Evolutionary conservation across 2,797 vertebrate genomes (phyloP).

Genomic region (Silurus lanzhouensis): DNA sequence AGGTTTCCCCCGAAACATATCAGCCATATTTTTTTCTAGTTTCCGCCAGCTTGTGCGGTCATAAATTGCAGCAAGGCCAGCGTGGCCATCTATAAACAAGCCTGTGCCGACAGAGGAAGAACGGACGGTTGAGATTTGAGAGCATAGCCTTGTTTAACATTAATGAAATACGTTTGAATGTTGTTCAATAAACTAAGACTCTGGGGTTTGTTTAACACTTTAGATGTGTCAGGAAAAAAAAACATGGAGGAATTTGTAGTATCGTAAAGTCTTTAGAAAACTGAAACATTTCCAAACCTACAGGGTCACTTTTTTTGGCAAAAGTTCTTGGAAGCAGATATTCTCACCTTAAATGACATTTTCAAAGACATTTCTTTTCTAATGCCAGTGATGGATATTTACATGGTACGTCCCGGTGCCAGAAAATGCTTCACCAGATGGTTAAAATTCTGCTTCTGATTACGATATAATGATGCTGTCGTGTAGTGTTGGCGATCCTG

Average conservation of each 20-base stretch:
- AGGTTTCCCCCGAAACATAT: constrained; percentile 30
- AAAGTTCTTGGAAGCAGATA: constrained; percentile 21
- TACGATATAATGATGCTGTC: constrained; percentile 16
- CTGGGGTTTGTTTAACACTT: constrained; percentile 43
- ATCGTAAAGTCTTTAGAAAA: constrained; percentile 48
- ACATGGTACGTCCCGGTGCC: constrained; percentile 32
- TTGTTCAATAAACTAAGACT: constrained; percentile 28
- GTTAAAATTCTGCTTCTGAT: constrained; percentile 42
- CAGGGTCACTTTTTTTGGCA: constrained; percentile 49
- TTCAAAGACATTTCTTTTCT: constrained; percentile 47
- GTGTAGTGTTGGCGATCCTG: constrained; percentile 28
- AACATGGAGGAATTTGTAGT: constrained; percentile 32
- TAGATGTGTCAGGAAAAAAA: constrained; percentile 17
- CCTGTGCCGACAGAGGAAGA: background rate
- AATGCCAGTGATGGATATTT: constrained; percentile 50
- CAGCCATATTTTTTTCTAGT: constrained; percentile 31
- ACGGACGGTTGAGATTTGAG: background rate
- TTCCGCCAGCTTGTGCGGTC: constrained; percentile 28
- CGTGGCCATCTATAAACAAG: constrained; percentile 31
- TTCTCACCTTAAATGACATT: constrained; percentile 46
- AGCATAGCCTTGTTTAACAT: constrained; percentile 25
- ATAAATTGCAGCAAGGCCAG: constrained; percentile 31
- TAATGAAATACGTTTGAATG: constrained; percentile 37
- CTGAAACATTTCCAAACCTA: constrained; percentile 39
- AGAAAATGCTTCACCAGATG: constrained; percentile 47